Conservation (phyloP, 1,140 invertebrate species). For the Coboldia fuscipes region DNA sequence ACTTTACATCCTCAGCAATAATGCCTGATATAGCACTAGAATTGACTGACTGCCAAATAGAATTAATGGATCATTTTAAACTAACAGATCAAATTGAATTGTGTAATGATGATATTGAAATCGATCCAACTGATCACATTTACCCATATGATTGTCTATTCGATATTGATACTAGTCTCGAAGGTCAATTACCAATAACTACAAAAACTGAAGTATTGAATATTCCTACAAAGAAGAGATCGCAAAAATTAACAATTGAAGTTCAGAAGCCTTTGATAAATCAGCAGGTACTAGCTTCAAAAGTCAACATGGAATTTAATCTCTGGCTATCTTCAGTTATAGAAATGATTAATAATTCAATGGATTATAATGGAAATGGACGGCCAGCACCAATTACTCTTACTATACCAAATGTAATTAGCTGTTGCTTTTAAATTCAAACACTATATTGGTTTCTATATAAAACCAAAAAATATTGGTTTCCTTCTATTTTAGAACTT, state of each 20-base stretch:
- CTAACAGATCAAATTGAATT: conserved; percentile 16
- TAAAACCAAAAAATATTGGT: neutral
- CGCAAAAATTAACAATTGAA: too few species aligned
- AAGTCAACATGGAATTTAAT: too few species aligned
- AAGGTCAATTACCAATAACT: too few species aligned
- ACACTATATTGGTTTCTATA: neutral
- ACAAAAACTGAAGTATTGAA: too few species aligned
- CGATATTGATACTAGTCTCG: too few species aligned
- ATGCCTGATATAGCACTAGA: too few species aligned
- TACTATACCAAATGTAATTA: neutral
- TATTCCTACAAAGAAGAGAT: too few species aligned
- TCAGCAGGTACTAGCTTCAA: too few species aligned
- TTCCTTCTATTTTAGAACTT: conserved; percentile 8
- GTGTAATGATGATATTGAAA: conserved; percentile 14
- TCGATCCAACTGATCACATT: too few species aligned
- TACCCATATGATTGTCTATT: too few species aligned
- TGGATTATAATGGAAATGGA: neutral
- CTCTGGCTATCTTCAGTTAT: neutral
- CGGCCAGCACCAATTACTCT: neutral
- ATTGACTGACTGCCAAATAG: conserved; percentile 14
- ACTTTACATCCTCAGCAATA: too few species aligned
- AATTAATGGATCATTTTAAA: conserved; percentile 17
- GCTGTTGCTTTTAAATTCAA: neutral
- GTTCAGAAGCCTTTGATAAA: too few species aligned
- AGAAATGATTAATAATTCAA: neutral